Evolutionary conservation across 1,140 invertebrate species (phyloP).

Genomic region (Trachymyrmex septentrionalis): DNA sequence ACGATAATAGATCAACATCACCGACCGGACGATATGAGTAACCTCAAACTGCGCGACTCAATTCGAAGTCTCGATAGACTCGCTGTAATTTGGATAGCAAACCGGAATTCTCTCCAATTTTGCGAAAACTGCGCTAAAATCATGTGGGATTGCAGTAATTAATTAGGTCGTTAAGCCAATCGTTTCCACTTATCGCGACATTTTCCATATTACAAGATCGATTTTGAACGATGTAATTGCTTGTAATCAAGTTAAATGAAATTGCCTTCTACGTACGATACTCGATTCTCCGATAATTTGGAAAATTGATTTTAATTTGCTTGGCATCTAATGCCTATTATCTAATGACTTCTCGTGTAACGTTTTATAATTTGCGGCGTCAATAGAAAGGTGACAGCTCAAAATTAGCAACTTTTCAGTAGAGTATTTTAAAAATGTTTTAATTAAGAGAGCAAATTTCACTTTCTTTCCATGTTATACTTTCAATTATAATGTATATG

Average conservation of each 20-base stretch:
- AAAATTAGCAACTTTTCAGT: no score
- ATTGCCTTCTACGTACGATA: neutral
- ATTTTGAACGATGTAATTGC: slow-evolving; percentile 20
- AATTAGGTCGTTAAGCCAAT: slow-evolving; percentile 35
- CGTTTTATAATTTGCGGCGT: no score
- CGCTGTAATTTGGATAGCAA: neutral
- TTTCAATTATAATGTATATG: no score
- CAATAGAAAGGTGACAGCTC: no score
- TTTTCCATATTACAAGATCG: slow-evolving; percentile 16
- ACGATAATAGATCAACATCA: slow-evolving; percentile 41
- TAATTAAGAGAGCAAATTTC: no score
- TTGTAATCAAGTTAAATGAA: slow-evolving; percentile 36
- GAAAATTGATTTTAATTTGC: slow-evolving; percentile 20
- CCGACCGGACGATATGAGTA: slow-evolving; percentile 3
- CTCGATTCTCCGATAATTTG: slow-evolving; percentile 23
- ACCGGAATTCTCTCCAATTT: neutral
- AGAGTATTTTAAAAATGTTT: no score
- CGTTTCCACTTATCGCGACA: neutral
- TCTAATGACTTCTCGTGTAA: no score
- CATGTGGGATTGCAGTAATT: neutral
- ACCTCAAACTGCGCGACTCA: slow-evolving; percentile 23
- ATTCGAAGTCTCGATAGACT: slow-evolving; percentile 21
- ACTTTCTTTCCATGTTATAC: no score
- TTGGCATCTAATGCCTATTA: neutral
- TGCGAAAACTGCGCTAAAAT: slow-evolving; percentile 22